Evolutionary conservation across 1,140 invertebrate genomes (phyloP), one percentile per base, ranked within the genome.

Genomic region (Drosophila arizonae): DNA sequence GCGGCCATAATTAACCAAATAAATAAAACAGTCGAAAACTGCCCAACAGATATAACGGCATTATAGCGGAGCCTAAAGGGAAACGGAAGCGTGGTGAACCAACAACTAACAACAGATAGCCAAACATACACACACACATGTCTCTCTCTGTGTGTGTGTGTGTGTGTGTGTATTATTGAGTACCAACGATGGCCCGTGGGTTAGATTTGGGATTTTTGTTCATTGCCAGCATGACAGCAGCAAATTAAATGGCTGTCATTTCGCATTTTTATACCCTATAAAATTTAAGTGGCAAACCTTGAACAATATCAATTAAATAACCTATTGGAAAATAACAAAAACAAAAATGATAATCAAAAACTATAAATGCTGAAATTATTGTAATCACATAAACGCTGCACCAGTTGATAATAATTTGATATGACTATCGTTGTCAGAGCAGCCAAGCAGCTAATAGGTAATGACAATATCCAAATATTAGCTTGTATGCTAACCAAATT

Each of bases 161-260:
- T 33, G 30, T 33, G 30, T 74, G 70, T 67, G 58, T 28, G 33
- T 36, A 50, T 72, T 65, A 67, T 62, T 67, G 52, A 70, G 58
- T 54, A 70, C 62, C 48, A 57, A 65, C 67, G 46, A 54, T 78
- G 81, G 55, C 77, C 72, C 48, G 67, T 66, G 67, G 77, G 67
- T 79, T 79, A 76, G 54, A 85, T 82, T 76, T 82, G 76, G 72
- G 67, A 62, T 76, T 85, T 79, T 84, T 84, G 69, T 81, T 69
- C 72, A 54, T 60, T 60, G 61, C 81, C 62, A 63, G 45, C 76
- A 76, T 85, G 62, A 80, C 82, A 79, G 76, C 72, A 71, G 64
- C 84, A 86, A 86, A 86, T 86, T 82, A 88, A 86, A 86, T 86
- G 76, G 54, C 79, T 86, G 81, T 87, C 81, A 87, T 76, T 87